A percentile compares a stretch with the other conserved stretches of the same genome.
These are phyloP conservation scores for Trachelus troglodyta DNA, from an alignment of 2,888 invertebrate species.

Conservation along the genomic window DNA sequence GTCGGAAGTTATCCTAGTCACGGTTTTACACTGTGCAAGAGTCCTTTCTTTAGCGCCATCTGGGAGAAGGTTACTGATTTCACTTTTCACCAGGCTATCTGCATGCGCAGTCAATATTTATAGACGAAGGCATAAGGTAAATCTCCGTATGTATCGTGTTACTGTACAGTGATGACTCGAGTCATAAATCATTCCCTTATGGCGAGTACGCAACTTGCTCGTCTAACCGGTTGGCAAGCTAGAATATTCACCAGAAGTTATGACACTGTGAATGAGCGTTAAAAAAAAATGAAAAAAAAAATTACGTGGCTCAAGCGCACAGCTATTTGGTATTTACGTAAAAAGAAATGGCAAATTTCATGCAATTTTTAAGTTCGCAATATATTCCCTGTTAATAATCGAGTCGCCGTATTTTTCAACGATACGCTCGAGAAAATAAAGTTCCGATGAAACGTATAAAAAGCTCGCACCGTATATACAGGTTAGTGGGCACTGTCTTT, in stretches of 20 bases:
- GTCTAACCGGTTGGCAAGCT: not conserved
- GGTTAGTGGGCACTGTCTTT: not conserved
- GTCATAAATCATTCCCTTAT: not conserved
- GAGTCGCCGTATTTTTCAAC: not conserved
- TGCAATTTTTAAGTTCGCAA: not conserved
- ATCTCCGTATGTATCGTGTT: not conserved
- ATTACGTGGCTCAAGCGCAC: not conserved
- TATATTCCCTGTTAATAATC: not conserved
- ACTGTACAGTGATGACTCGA: not conserved
- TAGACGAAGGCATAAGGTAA: not conserved
- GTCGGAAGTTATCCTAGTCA: not conserved
- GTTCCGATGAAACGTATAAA: not conserved
- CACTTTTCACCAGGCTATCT: not conserved
- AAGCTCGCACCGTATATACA: not conserved
- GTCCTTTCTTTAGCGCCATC: not conserved
- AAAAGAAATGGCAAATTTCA: not conserved
- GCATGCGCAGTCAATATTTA: not conserved
- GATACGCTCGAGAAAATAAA: not conserved
- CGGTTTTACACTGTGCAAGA: not conserved
- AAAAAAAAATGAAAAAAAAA: not conserved
- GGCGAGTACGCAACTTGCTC: not conserved
- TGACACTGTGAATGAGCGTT: not conserved
- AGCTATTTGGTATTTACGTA: not conserved
- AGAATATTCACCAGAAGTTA: not conserved
- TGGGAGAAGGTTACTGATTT: constrained; percentile 5